These are phyloP conservation scores for Choloepus didactylus DNA, from an alignment of 2,797 vertebrate species.

Conservation along the genomic window DNA sequence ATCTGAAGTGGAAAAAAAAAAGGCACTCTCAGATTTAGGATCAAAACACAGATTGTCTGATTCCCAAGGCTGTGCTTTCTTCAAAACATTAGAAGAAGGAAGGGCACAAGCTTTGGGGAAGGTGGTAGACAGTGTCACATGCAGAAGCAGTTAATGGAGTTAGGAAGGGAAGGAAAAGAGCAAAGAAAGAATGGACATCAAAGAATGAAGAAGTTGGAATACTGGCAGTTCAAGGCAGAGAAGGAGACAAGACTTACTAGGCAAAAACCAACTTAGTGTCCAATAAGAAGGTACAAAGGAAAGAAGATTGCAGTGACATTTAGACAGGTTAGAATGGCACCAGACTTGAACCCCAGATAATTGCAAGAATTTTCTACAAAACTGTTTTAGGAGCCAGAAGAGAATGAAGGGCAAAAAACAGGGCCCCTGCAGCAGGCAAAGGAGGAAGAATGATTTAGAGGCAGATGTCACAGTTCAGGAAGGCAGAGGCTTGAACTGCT, in stretches of 20 bases:
- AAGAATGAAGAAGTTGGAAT: neutral
- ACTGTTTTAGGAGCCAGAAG: neutral
- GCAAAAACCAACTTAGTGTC: neutral
- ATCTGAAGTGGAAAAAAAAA: neutral
- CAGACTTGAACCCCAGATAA: slow-evolving; percentile 6
- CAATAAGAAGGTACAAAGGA: neutral
- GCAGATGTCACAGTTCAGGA: neutral
- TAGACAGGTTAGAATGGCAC: neutral
- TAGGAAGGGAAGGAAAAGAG: slow-evolving; percentile 36
- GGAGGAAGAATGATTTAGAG: neutral
- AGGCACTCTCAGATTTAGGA: neutral
- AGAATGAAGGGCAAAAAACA: neutral
- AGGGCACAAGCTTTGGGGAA: neutral
- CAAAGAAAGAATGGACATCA: neutral
- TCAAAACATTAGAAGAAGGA: neutral
- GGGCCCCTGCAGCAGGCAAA: neutral
- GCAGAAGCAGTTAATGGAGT: neutral
- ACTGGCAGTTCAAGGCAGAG: neutral
- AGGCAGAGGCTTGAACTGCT: neutral
- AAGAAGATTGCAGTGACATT: neutral
- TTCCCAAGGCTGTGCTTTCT: neutral
- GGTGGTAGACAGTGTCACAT: neutral
- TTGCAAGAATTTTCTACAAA: neutral
- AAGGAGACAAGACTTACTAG: neutral
- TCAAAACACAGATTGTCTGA: neutral